Base-by-base conservation (phyloP, 2,113 vertebrate species). In the Ciconia boyciana region DNA sequence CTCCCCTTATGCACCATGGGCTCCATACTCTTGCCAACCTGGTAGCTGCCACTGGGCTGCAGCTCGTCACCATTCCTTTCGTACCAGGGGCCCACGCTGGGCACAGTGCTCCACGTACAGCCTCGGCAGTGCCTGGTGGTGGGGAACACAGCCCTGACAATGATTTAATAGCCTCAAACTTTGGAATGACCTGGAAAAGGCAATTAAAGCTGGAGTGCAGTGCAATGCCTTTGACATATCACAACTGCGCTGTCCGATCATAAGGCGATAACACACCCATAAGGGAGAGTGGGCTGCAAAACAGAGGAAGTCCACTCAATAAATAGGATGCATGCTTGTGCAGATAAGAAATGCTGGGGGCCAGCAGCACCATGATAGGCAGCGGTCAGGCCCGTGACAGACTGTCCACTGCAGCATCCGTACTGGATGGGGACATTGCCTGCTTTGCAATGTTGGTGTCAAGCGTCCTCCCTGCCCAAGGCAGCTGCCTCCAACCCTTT, bases 191-290 rank as follows among this genome's bases (percentile, higher is more conserved):
- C 29, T 0, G 0, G 60, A 69, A 62, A 84, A 89, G 77, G 36
- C 68, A 87, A 82, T 93, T 80, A 61, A 88, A 88, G 57, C 9
- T 52, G 62, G 52, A 57, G 13, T 15, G 31, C 0, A 5, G 54
- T 0, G 0, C 41, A 43, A 18, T 55, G 39, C 14, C n/a, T 61
- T 49, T 55, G 75, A 39, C 41, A 16, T 31, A 24, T 61, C 68
- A 61, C 46, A 78, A 10, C 26, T 5, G 3, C 0, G 0, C 16
- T 0, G 1, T 24, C 41, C 1, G 5, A 75, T 55, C 46, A 32
- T 11, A 48, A 83, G 12, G 36, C 1, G 2, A 10, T n/a, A 74
- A 88, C 41, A 76, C 11, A 15, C n/a, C 44, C 36, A 1, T 22
- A 87, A 52, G 46, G 58, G 28, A 74, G 10, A 87, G 16, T 25